Conservation (phyloP, 2,888 invertebrate species). For the Fragum sueziense region DNA sequence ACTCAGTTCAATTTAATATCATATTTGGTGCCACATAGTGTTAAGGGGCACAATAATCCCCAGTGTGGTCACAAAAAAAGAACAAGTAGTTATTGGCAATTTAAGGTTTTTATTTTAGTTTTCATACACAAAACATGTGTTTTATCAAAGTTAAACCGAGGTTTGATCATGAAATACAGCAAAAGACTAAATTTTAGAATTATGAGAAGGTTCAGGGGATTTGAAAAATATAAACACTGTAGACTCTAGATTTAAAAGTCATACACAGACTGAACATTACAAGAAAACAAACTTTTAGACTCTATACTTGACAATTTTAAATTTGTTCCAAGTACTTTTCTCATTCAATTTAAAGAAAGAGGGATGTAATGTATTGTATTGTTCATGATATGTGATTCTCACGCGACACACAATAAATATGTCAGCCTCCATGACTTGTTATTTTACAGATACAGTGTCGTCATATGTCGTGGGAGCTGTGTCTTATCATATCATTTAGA, state of each 20-base stretch:
- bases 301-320: not conserved
- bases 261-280: not conserved
- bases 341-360: too few relatives aligned
- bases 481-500: too few relatives aligned
- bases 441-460: too few relatives aligned
- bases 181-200: not conserved
- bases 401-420: not conserved
- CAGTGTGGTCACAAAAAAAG: constrained; percentile 4
- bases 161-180: not conserved
- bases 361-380: not conserved
- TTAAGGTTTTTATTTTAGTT: not conserved
- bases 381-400: not conserved
- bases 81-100: not conserved
- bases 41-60: constrained; percentile 25
- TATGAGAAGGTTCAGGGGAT: not conserved
- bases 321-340: not conserved
- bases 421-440: not conserved
- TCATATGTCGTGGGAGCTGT: too few relatives aligned
- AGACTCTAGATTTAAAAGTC: not conserved
- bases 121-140: not conserved
- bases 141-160: not conserved
- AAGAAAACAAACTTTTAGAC: not conserved
- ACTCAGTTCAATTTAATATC: not conserved
- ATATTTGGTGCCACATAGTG: constrained; percentile 1
- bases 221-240: not conserved